Base-by-base conservation (phyloP, 2,888 invertebrate species). In the Danaus chrysippus region DNA sequence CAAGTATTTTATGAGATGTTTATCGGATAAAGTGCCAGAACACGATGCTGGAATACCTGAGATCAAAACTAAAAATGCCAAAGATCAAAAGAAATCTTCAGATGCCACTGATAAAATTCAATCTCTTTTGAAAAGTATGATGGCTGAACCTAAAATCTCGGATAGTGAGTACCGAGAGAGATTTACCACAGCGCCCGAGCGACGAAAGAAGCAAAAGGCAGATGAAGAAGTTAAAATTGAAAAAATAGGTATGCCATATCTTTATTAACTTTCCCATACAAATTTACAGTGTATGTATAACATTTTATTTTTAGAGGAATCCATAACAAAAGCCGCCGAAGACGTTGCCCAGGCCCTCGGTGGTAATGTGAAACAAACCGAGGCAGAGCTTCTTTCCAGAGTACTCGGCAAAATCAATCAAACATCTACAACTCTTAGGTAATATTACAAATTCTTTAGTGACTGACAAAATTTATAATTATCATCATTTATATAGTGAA, bases 371-470 rank as follows among this genome's bases (percentile, higher is more conserved):
- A 92, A 93, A 71, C 92, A 94, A 79, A 95, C 94, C 0, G 95
- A 96, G 82, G 92, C 94, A 0, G 96, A 96, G 75, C 84, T 97
- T 6, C 82, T 96, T 56, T 91, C 93, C 12, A 94, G 94, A 81
- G 87, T 96, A 1, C 82, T 95, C 3, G 92, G 93, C 6, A 90
- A 91, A 72, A 89, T 91, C 56, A 86, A 87, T 67, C 90, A 90
- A 64, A 78, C 83, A 54, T 84, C 87, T 61, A 82, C 86, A 42
- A 83, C 73, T 41, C 79, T 91, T 5, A 91, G 88, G 90, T 91
- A 76, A 34, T 11, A 34, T 53, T 61, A 11, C 10, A n/a, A 34
- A 34, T 34, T 6, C 3, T 34, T 34, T 34, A 34, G 23, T 34
- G 23, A 8, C 23, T 34, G 23, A 1, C 8, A 3, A 6, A 34